Percentiles rank a stretch among this genome's conserved stretches.
Conservation (phyloP, 2,888 invertebrate species). For the Zhuqinia jingwanae region DNA sequence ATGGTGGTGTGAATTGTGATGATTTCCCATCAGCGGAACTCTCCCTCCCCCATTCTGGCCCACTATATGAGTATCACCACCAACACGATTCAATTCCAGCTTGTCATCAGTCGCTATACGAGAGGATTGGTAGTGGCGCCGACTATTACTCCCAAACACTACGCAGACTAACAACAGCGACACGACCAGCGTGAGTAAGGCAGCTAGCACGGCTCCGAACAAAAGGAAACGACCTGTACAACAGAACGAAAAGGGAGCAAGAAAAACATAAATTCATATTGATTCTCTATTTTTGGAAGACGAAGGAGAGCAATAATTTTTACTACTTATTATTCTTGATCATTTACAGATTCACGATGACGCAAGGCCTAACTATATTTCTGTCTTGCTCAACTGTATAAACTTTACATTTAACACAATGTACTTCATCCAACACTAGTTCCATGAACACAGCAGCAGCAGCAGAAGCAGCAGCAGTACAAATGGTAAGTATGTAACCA, state of each 20-base stretch:
- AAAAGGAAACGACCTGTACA: constrained; percentile 81
- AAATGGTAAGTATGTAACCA: too few relatives aligned
- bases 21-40: constrained; percentile 68
- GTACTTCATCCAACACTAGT: too few relatives aligned
- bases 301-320: background rate
- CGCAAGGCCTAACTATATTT: background rate
- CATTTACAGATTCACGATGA: too few relatives aligned
- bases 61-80: constrained; percentile 58
- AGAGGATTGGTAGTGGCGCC: constrained; percentile 82
- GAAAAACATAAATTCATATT: background rate
- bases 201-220: constrained; percentile 85
- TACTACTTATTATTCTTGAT: too few relatives aligned
- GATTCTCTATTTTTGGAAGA: too few relatives aligned
- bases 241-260: constrained; percentile 7
- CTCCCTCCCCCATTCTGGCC: constrained; percentile 74
- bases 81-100: constrained; percentile 86
- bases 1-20: constrained; percentile 56
- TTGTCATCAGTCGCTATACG: constrained; percentile 85
- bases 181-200: constrained; percentile 83
- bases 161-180: constrained; percentile 81
- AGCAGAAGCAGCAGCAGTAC: too few relatives aligned
- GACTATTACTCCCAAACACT: constrained; percentile 85
- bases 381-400: too few relatives aligned
- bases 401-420: too few relatives aligned
- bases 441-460: too few relatives aligned